Base-by-base conservation (phyloP, 2,797 vertebrate species). In the Hemibagrus guttatus region DNA sequence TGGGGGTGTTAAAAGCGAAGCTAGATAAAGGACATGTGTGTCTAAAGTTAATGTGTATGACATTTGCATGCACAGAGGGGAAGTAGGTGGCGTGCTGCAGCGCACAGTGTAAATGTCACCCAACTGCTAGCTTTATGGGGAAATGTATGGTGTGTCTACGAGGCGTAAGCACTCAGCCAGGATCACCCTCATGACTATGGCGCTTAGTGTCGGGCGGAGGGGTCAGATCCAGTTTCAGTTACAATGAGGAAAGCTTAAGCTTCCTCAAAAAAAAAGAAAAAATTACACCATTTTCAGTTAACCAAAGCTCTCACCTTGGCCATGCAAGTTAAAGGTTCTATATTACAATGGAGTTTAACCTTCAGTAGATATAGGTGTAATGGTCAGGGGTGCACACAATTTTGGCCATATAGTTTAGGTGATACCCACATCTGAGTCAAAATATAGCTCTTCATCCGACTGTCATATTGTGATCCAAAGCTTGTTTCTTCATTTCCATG, bases 71-170 rank as follows among this genome's bases (percentile, higher is more conserved):
- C 81, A 64, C 75, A 56, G 83, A 81, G 52, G 82, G 85, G 84
- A 86, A 85, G 79, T 75, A 83, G 61, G 85, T 75, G 78, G 84
- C 84, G 49, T 89, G 85, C 79, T 75, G 58, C 71, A 49, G 63
- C 28, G 69, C 14, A 42, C 89, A 87, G 81, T 81, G 87, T 83
- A 90, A 89, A 90, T 90, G 89, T 90, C 89, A 90, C 82, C 82
- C 59, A 31, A 80, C 69, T 85, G 61, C 11, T 19, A 49, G 52
- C 88, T 89, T 89, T 86, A 90, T 87, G 86, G 87, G 78, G 85
- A 86, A 90, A 90, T 82, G 82, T 85, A 87, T 87, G 46, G 79
- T 49, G 79, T 80, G 86, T 87, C 84, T 63, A 80, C 6, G 19
- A 19, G 78, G 58, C 58, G 52, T 86, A 85, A 89, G 86, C 80